Evolutionary conservation across 1,140 invertebrate species (phyloP), one percentile per base, ranked within the genome.

Genomic region (Daktulosphaira vitifoliae): DNA sequence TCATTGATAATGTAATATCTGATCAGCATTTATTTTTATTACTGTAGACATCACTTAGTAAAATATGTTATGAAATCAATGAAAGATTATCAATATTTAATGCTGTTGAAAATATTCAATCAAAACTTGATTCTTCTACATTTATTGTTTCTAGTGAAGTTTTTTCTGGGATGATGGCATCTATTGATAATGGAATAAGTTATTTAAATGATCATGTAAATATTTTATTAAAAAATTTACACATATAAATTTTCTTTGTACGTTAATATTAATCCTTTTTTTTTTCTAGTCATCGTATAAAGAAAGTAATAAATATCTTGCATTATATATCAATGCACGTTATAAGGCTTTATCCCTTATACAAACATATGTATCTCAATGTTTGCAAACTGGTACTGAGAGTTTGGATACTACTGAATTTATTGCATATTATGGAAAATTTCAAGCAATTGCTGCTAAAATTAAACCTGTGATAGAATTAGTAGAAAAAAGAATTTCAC

Each of bases 391-490:
- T 4, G 56, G 56, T 3, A 62, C 56, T 4, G 56, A 62, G 9
- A 62, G 42, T 33, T 48, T 62, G 44, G 56, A 78, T 16, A 69
- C 72, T 5, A 69, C 25, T 56, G 39, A 56, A 49, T 65, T 68
- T 8, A 68, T 65, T 7, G 64, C 51, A 5, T 50, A 68, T 72
- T 97, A 96, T 75, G 92, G 92, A 0, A 92, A 94, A 76, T 96
- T 96, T 76, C 87, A 92, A 75, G 86, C 89, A 1, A 86, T 88
- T 64, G 85, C 92, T 1, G 84, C 87, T 0, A 88, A 92, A 73
- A 80, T 93, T 1, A 89, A 84, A 70, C 79, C 84, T 46, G 80
- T 96, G 4, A 86, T 93, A 62, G 82, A 84, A 66, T 82, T 92
- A 69, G 81, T 95, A 50, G 92, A 96, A 74, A 77, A 82, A 7